Evolutionary conservation across 2,113 vertebrate species (phyloP), one percentile per base, ranked within the genome.

Genomic region (Tupaia chinensis): DNA sequence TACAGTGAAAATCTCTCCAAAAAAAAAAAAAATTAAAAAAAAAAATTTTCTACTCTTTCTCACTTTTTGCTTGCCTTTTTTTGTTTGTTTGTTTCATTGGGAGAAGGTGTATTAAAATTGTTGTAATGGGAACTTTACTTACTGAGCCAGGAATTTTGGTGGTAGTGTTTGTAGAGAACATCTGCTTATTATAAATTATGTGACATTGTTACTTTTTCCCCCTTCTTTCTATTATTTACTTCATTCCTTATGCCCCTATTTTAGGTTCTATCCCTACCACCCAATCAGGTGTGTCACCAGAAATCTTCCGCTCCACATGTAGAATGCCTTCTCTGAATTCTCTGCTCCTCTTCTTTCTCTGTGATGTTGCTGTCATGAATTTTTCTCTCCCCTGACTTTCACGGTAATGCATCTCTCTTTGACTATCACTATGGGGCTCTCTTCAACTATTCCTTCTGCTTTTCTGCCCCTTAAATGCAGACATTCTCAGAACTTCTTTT

Each of bases 341-440:
- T 16, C 53, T 69, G 3, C 27, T 54, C 76, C 14, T 83, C 68
- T 66, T 84, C 61, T 73, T 9, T 74, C 61, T 82, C n/a, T 53
- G 9, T 10, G 27, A 7, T 22, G 10, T 3, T 34, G 23, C 10
- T 9, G 10, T 7, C 1, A 3, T 0, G 2, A 25, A 25, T 32
- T 73, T 34, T 72, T 74, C 14, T 63, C 61, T 65, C 53, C 15
- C 5, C 32, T 54, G 74, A 19, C 44, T n/a, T 85, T 44, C 44
- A 44, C 34, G 5, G 9, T 44, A 81, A 74, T 34, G 27, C 3
- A 0, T 14, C 61, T 10, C n/a, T 60, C 5, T 66, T 17, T 61
- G 32, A 80, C 17, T 16, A 68, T 34, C 4, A 9, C 19, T 22
- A 19, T 7, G 15, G 0, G 13, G 2, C 66, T 72, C 27, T 34